These are phyloP conservation scores for Eupeodes latifasciatus DNA, from an alignment of 2,888 invertebrate species.

Conservation along the genomic window DNA sequence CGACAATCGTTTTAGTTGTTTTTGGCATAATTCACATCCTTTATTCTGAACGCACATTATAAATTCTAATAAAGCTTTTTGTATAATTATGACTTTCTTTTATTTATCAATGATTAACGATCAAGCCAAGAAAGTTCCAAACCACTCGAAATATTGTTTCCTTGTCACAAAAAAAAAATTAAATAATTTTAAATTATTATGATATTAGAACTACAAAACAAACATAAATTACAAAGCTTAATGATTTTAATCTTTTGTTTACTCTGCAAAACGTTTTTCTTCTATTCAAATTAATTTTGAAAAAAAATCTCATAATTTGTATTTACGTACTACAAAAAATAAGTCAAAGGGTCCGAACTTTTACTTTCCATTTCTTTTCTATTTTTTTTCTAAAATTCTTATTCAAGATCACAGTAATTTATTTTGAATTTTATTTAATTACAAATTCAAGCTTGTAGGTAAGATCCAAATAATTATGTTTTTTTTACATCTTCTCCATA, in stretches of 20 bases:
- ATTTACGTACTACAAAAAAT: background rate
- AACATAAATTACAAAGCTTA: too few relatives aligned
- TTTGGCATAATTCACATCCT: too few relatives aligned
- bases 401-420: conserved; percentile 27
- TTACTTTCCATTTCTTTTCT: conserved; percentile 10
- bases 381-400: background rate
- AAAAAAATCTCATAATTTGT: background rate
- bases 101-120: too few relatives aligned
- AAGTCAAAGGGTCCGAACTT: background rate
- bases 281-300: background rate
- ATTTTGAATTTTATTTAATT: conserved; percentile 12
- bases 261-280: background rate
- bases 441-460: background rate
- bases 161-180: too few relatives aligned
- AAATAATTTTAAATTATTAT: too few relatives aligned
- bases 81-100: too few relatives aligned
- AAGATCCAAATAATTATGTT: background rate
- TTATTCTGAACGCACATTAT: too few relatives aligned
- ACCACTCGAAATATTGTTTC: too few relatives aligned
- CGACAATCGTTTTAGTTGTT: too few relatives aligned
- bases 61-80: too few relatives aligned
- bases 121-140: too few relatives aligned
- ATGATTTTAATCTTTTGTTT: background rate
- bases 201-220: too few relatives aligned
- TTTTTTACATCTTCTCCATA: background rate